phyloP scores from a whole-genome alignment of 2,797 vertebrate genomes.

The Paramormyrops hopkinsi region DNA sequence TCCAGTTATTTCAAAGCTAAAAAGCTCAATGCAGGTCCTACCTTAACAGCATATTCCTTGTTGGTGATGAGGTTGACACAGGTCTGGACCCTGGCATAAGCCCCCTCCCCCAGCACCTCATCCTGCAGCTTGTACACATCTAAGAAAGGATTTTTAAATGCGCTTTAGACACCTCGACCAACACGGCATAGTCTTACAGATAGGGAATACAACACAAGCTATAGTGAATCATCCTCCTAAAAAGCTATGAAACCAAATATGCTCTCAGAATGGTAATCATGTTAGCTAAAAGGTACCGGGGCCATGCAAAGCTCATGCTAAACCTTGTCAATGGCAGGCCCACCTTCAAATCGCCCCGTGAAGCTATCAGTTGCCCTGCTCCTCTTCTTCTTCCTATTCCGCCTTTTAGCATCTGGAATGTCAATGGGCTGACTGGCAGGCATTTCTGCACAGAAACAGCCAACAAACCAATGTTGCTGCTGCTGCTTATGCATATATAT shows the following conservation, averaged over 20 bases:
- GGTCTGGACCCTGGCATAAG: constrained; percentile 89
- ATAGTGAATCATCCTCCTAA: not conserved
- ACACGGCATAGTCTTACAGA: not conserved
- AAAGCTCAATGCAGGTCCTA: constrained; percentile 38
- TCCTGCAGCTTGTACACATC: constrained; percentile 95
- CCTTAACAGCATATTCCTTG: constrained; percentile 97
- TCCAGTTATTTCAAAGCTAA: not conserved
- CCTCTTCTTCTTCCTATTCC: constrained; percentile 96
- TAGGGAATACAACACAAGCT: not conserved
- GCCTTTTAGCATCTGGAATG: constrained; percentile 92
- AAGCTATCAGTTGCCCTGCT: constrained; percentile 96
- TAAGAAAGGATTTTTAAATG: constrained; percentile 38
- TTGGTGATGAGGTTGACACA: constrained; percentile 93
- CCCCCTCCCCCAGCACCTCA: constrained; percentile 88
- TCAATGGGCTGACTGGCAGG: constrained; percentile 90
- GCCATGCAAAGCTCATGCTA: not conserved
- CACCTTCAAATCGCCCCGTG: constrained; percentile 91
- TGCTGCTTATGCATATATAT: not conserved
- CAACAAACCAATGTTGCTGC: not conserved
- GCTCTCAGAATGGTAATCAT: not conserved
- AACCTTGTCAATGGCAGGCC: constrained; percentile 8
- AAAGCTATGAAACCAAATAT: not conserved
- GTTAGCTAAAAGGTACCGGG: not conserved
- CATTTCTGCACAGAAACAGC: constrained; percentile 66
- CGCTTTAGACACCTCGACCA: not conserved